Base-by-base conservation (phyloP, 2,797 vertebrate genomes). In the Catharus ustulatus region DNA sequence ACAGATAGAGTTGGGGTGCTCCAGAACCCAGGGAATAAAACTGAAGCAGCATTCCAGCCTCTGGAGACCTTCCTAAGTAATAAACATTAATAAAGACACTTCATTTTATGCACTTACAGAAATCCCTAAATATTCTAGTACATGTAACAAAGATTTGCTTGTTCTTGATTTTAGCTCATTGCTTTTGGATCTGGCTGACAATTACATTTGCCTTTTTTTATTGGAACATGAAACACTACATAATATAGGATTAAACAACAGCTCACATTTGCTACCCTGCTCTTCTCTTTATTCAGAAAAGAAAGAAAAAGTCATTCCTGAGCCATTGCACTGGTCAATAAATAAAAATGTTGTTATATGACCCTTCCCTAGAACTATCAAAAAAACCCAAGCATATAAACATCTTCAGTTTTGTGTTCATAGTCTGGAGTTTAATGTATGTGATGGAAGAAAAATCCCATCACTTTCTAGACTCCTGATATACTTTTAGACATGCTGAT, bases 401-500 rank as follows among this genome's bases (percentile, higher is more conserved):
- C 5, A 36, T 66, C 67, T 69, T 21, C 19, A 59, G 19, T 84
- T 89, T 61, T 76, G 11, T 78, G 55, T 73, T 69, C 13, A 15
- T 20, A 73, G 40, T n/a, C 36, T 83, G 51, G 51, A 21, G 30
- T 76, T 52, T 78, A 73, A 79, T 79, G 76, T 67, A 20, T 34
- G 27, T 79, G 61, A 81, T 42, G 62, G 74, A 45, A 84, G 48
- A 81, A 93, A 91, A 87, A 59, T 0, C 30, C 10, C 20, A 24
- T 59, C 54, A 42, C 29, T 91, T 87, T 55, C 67, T 30, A 94
- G 91, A 79, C 71, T 96, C 67, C 61, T 57, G 71, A 67, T 88
- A 82, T 5, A 79, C 85, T 94, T 59, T 54, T 45, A 94, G 91
- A 73, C 80, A 58, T 3, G 4, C 67, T 91, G 94, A 96, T 90